Percentiles rank a stretch among this genome's conserved stretches.
phyloP scores from a whole-genome alignment of 30 jellyfish, hydroid and myxozoan genomes.

The Aurelia sp. region DNA sequence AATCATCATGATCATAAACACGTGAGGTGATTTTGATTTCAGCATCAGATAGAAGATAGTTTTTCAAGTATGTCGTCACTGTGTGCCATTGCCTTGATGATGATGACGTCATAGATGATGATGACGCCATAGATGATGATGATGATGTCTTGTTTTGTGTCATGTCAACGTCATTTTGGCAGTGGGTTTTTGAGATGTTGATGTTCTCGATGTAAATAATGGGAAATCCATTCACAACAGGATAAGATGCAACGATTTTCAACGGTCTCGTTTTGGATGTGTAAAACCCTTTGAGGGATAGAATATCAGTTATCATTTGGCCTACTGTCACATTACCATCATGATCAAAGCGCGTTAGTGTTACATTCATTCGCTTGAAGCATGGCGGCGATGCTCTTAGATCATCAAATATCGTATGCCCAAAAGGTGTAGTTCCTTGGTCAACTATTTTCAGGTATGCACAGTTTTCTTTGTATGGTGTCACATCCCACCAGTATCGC shows the following conservation, averaged over 20 bases:
- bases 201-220: constrained; percentile 7
- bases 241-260: constrained; percentile 8
- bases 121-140: too few relatives aligned
- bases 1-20: constrained; percentile 28
- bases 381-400: constrained; percentile 66
- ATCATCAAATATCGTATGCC: constrained; percentile 55
- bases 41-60: constrained; percentile 35
- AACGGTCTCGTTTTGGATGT: constrained; percentile 30
- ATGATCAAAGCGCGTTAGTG: constrained; percentile 2
- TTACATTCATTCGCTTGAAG: constrained; percentile 31
- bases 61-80: background rate
- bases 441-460: constrained; percentile 36
- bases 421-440: background rate
- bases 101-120: background rate
- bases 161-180: background rate
- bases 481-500: constrained; percentile 65
- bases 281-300: constrained; percentile 32
- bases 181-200: background rate
- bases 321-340: constrained; percentile 12
- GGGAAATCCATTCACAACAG: constrained; percentile 30
- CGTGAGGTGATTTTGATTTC: constrained; percentile 4
- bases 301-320: background rate
- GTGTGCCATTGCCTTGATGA: constrained; percentile 3
- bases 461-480: constrained; percentile 27
- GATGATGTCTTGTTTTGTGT: background rate